Evolutionary conservation across 2,113 vertebrate species (phyloP).

Genomic region (Notothenia coriiceps): DNA sequence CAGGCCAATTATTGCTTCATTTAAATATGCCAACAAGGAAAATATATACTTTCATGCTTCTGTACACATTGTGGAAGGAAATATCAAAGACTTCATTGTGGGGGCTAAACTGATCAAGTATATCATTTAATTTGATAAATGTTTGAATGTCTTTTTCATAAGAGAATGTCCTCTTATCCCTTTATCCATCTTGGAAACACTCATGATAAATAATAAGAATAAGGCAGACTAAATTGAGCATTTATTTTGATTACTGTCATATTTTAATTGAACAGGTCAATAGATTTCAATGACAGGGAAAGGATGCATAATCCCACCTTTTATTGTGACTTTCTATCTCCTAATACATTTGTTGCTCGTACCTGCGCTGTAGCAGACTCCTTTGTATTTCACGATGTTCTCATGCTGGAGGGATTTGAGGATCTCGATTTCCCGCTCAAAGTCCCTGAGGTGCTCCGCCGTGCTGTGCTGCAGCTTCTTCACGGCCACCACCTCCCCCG

Average conservation of each 20-base stretch:
- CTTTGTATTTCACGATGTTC: constrained; percentile 98
- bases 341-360: constrained; percentile 16
- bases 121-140: no score
- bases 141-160: no score
- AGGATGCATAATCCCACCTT: no score
- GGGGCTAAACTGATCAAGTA: no score
- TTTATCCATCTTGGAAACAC: not conserved
- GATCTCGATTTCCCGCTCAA: constrained; percentile 98
- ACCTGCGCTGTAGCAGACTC: constrained; percentile 98
- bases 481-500: constrained; percentile 96
- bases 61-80: not conserved
- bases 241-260: not conserved
- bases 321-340: not conserved
- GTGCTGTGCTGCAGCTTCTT: constrained; percentile 98
- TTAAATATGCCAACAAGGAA: not conserved
- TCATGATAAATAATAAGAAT: not conserved
- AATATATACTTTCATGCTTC: not conserved
- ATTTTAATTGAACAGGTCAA: no score
- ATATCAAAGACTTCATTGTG: no score
- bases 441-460: constrained; percentile 94
- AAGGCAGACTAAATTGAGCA: not conserved
- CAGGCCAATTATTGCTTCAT: not conserved
- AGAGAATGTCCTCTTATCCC: not conserved
- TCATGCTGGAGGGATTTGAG: constrained; percentile 97
- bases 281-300: no score